Conservation (phyloP, 1,140 invertebrate genomes). For the Eulimnadia texana region DNA sequence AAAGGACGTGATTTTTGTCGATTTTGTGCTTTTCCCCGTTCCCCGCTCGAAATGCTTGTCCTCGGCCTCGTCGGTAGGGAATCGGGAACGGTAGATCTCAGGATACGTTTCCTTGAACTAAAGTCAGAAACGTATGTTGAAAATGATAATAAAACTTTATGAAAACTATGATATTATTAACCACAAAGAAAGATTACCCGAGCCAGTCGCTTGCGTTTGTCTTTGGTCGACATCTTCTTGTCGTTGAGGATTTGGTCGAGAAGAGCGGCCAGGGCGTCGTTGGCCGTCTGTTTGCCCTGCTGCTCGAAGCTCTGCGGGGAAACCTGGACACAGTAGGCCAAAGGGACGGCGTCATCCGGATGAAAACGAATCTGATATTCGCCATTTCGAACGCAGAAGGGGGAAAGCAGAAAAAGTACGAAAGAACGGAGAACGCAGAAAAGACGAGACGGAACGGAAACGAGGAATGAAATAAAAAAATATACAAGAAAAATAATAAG, state of each 20-base stretch:
- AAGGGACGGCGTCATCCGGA: conserved; percentile 13
- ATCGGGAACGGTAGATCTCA: conserved; percentile 6
- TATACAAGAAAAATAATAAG: background rate
- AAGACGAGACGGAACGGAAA: background rate
- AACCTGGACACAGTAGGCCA: conserved; percentile 16
- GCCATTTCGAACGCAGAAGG: background rate
- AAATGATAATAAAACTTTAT: background rate
- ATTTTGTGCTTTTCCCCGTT: background rate
- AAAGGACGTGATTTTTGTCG: background rate
- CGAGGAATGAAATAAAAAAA: background rate
- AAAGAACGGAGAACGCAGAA: conserved; percentile 2
- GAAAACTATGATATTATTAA: background rate
- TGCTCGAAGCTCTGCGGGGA: conserved; percentile 13
- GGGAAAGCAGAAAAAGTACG: background rate
- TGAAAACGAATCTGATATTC: conserved; percentile 14
- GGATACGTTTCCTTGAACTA: conserved; percentile 14
- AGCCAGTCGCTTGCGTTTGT: conserved; percentile 14
- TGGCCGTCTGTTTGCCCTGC: background rate
- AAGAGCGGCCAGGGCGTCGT: conserved; percentile 9
- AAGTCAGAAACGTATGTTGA: background rate
- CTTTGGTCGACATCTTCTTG: conserved; percentile 12
- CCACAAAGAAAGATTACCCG: too few species aligned
- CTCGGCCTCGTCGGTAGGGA: conserved; percentile 8
- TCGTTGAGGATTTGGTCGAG: conserved; percentile 16
- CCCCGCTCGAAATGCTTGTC: conserved; percentile 2